phyloP scores from a whole-genome alignment of 2,888 invertebrate genomes.

The Drosophila mettleri region DNA sequence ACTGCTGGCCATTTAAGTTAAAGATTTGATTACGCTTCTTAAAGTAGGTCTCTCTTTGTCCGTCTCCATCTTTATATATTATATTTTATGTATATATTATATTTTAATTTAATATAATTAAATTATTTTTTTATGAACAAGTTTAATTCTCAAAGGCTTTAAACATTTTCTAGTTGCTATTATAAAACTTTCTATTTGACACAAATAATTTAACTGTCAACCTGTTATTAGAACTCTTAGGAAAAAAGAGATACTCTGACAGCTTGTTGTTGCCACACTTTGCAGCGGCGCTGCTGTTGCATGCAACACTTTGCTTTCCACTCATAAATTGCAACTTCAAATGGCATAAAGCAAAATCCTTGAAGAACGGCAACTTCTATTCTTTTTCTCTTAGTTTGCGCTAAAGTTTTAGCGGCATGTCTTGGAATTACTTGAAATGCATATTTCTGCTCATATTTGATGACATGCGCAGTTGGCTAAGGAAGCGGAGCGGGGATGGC shows the following conservation, averaged over 20 bases:
- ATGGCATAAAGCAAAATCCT: constrained; percentile 42
- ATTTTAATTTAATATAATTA: too few species aligned
- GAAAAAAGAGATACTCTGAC: not conserved
- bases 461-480: constrained; percentile 56
- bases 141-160: too few species aligned
- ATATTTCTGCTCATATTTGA: constrained; percentile 67
- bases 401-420: constrained; percentile 40
- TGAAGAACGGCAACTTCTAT: constrained; percentile 20
- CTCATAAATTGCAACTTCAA: constrained; percentile 58
- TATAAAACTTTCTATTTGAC: not conserved
- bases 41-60: too few species aligned
- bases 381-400: constrained; percentile 17
- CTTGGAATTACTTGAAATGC: constrained; percentile 43
- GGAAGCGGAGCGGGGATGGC: too few species aligned
- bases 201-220: not conserved
- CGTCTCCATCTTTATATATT: too few species aligned
- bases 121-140: too few species aligned
- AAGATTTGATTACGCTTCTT: too few species aligned
- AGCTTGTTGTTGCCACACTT: constrained; percentile 14
- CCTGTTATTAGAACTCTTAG: not conserved
- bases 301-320: constrained; percentile 28
- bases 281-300: constrained; percentile 19
- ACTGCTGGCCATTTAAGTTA: too few species aligned
- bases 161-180: not conserved
- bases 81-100: too few species aligned